phyloP scores from a whole-genome alignment of 2,888 invertebrate genomes.

The Ormyrus nitidulus region DNA sequence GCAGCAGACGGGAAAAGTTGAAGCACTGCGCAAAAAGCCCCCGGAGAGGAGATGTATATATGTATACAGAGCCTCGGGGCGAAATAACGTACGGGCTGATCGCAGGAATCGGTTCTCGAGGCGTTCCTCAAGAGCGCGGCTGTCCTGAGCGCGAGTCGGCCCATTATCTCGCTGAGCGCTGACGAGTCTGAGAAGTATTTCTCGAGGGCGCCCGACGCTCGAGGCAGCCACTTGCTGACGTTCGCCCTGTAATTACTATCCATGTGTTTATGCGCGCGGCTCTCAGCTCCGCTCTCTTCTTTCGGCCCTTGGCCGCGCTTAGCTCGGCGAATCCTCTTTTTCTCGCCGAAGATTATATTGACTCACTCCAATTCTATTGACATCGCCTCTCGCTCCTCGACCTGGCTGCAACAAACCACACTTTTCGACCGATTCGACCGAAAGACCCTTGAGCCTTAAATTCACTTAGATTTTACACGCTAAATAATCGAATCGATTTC shows the following conservation, averaged over 20 bases:
- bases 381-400: background rate
- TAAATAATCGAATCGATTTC: too few relatives aligned
- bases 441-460: too few relatives aligned
- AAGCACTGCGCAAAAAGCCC: background rate
- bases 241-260: slow-evolving; percentile 69
- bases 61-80: background rate
- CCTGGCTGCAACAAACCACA: too few relatives aligned
- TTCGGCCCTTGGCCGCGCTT: background rate
- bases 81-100: slow-evolving; percentile 61
- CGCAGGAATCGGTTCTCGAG: slow-evolving; percentile 56
- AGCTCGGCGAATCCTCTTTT: background rate
- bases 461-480: too few relatives aligned
- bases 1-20: background rate
- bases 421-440: too few relatives aligned
- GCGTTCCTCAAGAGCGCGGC: slow-evolving; percentile 62
- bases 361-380: background rate
- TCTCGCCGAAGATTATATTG: background rate
- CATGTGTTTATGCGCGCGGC: slow-evolving; percentile 54
- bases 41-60: background rate
- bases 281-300: background rate
- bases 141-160: slow-evolving; percentile 62
- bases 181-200: slow-evolving; percentile 65
- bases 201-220: slow-evolving; percentile 60
- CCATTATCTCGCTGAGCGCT: slow-evolving; percentile 62
- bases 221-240: slow-evolving; percentile 69